Base-by-base conservation (phyloP, 37 sponge, comb jelly and placozoan genomes). In the Beroe ovata region DNA sequence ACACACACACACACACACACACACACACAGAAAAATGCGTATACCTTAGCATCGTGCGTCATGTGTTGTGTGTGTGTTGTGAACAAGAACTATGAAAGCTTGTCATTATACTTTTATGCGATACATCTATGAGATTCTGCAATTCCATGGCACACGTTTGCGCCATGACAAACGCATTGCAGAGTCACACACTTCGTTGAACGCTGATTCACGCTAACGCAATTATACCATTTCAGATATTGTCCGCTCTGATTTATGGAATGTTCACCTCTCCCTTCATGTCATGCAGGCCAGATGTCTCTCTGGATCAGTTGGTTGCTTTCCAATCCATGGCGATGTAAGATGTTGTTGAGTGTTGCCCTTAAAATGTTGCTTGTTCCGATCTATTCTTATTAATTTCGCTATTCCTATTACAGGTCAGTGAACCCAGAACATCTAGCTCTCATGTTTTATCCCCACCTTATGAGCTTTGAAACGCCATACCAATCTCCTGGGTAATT, bases 191-290 rank as follows among this genome's bases (percentile, higher is more conserved):
- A n/a, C n/a, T n/a, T n/a, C n/a, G n/a, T n/a, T n/a, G n/a, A n/a
- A n/a, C n/a, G n/a, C n/a, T 47, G 54, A 16, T 47, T 47, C 54
- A 47, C 11, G 54, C 11, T 47, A 47, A 16, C 54, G 6, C 54
- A 47, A 16, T 6, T 47, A 16, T 47, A 6, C 54, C 22, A 22
- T 30, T 30, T 26, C 84, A 77, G 84, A 77, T 77, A 20, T 11
- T 77, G 54, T 33, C 84, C 11, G 84, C 84, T 1, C 47, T 77
- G 25, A 29, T 77, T 3, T 77, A 77, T 19, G 84, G 84, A 25
- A 77, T 77, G 84, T 77, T 77, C 84, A 77, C 38, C n/a, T 77
- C 36, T 39, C 84, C 84, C 84, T 77, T 77, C 54, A 77, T 77
- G 84, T 42, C 54, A 6, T 77, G 84, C 28, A 77, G 84, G 25